Conservation (phyloP, 2,888 invertebrate species). For the Aphodius sticticus region DNA sequence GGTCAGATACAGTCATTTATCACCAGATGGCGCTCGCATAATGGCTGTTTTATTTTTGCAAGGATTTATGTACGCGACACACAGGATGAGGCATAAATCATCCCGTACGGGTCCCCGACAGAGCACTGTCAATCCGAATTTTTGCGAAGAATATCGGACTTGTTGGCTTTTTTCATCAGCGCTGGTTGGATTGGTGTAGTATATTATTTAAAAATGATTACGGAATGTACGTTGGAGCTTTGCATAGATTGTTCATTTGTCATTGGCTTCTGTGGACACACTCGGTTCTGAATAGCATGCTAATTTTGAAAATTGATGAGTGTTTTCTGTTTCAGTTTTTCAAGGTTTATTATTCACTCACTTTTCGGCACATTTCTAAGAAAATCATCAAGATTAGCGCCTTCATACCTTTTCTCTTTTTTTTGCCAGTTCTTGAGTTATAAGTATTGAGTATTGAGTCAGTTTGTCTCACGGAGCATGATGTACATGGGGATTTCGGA, state of each 20-base stretch:
- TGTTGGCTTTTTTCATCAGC: neutral
- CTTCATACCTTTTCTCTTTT: too few relatives aligned
- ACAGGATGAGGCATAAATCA: slow-evolving; percentile 4
- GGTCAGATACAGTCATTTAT: neutral
- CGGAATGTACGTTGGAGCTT: neutral
- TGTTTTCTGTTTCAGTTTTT: too few relatives aligned
- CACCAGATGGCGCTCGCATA: neutral
- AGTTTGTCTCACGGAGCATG: too few relatives aligned
- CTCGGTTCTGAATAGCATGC: too few relatives aligned
- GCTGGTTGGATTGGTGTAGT: neutral
- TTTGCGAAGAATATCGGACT: neutral
- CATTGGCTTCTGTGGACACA: neutral
- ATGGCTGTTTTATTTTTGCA: neutral
- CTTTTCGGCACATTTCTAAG: too few relatives aligned
- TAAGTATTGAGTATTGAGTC: too few relatives aligned
- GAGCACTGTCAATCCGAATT: neutral
- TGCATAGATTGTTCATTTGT: neutral
- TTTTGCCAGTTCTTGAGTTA: too few relatives aligned
- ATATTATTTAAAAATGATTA: neutral
- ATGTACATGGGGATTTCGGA: too few relatives aligned
- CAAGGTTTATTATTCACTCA: too few relatives aligned
- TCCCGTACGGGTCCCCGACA: too few relatives aligned
- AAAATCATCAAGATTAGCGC: too few relatives aligned
- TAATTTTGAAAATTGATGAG: too few relatives aligned
- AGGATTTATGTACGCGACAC: neutral